Percentiles rank a stretch among this genome's conserved stretches.
phyloP scores from a whole-genome alignment of 2,888 invertebrate genomes.

The Lampropteryx suffumata region DNA sequence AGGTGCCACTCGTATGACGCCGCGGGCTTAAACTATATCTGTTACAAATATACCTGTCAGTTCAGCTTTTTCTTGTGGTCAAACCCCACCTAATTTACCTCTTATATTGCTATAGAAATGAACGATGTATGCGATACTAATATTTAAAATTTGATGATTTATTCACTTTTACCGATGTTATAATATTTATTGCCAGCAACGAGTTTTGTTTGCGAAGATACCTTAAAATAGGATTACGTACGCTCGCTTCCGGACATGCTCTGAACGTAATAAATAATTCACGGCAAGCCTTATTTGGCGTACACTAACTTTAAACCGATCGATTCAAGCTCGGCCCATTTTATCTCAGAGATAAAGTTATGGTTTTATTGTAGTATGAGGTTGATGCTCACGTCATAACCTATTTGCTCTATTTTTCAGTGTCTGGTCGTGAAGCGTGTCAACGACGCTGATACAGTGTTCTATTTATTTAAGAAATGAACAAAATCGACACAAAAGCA shows the following conservation, averaged over 20 bases:
- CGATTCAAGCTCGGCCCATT: slow-evolving; percentile 45
- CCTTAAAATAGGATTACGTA: slow-evolving; percentile 61
- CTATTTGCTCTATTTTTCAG: background rate
- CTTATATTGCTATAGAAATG: too few relatives aligned
- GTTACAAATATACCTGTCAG: too few relatives aligned
- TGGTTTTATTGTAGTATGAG: slow-evolving; percentile 2
- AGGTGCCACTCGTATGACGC: too few relatives aligned
- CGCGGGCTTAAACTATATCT: too few relatives aligned
- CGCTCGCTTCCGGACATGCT: slow-evolving; percentile 54
- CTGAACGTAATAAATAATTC: slow-evolving; percentile 69
- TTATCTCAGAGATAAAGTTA: slow-evolving; percentile 6
- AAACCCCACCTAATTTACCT: too few relatives aligned
- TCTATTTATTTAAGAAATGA: background rate
- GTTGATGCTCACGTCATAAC: background rate
- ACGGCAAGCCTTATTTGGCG: slow-evolving; percentile 58
- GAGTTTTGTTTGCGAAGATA: slow-evolving; percentile 53
- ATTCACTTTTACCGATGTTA: slow-evolving; percentile 27
- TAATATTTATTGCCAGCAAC: slow-evolving; percentile 47
- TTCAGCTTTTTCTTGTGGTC: too few relatives aligned
- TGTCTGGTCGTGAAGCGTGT: background rate
- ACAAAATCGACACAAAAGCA: too few relatives aligned
- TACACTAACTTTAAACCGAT: slow-evolving; percentile 67
- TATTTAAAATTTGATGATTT: background rate
- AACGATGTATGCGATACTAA: background rate
- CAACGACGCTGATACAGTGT: background rate